These are phyloP conservation scores for Pica pica DNA, from an alignment of 2,113 vertebrate genomes.

Conservation along the genomic window DNA sequence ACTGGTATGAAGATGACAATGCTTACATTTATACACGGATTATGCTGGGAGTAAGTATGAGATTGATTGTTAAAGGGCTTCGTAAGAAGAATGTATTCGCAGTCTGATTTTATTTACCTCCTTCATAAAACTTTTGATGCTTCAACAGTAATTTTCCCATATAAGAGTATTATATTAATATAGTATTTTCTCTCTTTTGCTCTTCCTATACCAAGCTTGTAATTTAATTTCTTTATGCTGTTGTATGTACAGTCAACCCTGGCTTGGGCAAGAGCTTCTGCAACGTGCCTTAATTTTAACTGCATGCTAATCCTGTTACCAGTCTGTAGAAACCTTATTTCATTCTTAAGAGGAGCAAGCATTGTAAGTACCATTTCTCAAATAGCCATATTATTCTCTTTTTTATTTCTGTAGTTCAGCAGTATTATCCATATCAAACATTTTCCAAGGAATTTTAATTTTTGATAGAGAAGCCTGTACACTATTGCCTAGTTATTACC, in stretches of 20 bases:
- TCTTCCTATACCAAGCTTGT: not conserved
- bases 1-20: constrained; percentile 73
- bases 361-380: constrained; percentile 68
- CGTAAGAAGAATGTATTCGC: not conserved
- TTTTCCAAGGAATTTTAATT: constrained; percentile 41
- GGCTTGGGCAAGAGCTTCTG: constrained; percentile 82
- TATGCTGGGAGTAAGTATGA: constrained; percentile 79
- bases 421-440: constrained; percentile 13
- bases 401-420: not conserved
- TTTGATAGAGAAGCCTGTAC: constrained; percentile 15
- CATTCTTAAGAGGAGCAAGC: constrained; percentile 74
- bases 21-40: constrained; percentile 78
- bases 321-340: constrained; percentile 78
- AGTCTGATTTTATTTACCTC: not conserved
- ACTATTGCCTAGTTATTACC: constrained; percentile 32
- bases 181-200: not conserved
- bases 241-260: constrained; percentile 70
- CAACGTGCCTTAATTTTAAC: constrained; percentile 81
- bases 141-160: not conserved
- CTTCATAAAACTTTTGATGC: not conserved
- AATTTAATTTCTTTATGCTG: constrained; percentile 42
- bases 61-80: not conserved
- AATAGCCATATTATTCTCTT: constrained; percentile 7
- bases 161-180: not conserved
- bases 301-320: constrained; percentile 81